phyloP scores from a whole-genome alignment of 2,797 vertebrate genomes.

The Sorex maritimensis region DNA sequence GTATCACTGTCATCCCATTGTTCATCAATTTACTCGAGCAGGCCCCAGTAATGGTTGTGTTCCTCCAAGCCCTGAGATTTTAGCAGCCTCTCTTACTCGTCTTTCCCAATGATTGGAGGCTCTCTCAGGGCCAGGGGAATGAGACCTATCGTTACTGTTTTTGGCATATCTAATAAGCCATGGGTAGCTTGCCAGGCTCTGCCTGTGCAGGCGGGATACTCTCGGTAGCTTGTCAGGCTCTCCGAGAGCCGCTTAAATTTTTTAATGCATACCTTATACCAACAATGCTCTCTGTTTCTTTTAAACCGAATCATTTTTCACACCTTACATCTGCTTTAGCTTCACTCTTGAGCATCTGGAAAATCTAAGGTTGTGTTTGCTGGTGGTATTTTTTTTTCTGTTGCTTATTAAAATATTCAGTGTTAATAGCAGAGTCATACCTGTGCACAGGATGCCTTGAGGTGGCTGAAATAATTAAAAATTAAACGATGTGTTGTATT shows the following conservation, averaged over 20 bases:
- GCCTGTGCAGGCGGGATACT: no score
- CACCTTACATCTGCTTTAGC: slow-evolving; percentile 26
- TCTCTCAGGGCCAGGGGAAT: no score
- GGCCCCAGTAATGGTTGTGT: no score
- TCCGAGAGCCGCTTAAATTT: background rate
- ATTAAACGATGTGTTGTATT: background rate
- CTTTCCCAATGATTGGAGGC: no score
- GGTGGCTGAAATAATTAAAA: slow-evolving; percentile 64
- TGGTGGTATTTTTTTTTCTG: slow-evolving; percentile 48
- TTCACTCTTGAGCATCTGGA: slow-evolving; percentile 37
- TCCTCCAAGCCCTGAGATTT: no score
- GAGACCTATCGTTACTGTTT: no score
- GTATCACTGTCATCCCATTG: no score
- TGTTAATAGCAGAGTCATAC: slow-evolving; percentile 39
- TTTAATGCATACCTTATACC: background rate
- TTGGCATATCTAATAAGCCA: no score
- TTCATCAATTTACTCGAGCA: no score
- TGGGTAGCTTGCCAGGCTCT: no score
- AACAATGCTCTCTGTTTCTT: slow-evolving; percentile 7
- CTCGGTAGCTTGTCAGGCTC: background rate
- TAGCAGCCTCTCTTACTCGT: no score
- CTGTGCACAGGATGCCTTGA: background rate
- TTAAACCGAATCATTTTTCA: slow-evolving; percentile 40
- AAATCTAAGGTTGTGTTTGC: slow-evolving; percentile 41
- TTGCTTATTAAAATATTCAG: slow-evolving; percentile 68